phyloP scores from a whole-genome alignment of 2,888 invertebrate species.

The Celastrina argiolus region DNA sequence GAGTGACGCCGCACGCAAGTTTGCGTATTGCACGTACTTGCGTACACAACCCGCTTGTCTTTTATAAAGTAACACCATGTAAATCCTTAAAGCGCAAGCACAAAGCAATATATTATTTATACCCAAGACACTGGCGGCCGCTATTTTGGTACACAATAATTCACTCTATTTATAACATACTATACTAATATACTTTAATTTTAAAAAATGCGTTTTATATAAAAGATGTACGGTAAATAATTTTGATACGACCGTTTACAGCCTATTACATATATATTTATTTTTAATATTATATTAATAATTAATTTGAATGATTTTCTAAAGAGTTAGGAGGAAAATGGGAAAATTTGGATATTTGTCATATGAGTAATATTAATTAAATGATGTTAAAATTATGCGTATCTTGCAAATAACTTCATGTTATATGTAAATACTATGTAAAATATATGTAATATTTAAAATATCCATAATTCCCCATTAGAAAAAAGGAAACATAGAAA shows the following conservation, averaged over 20 bases:
- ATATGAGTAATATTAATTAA: background rate
- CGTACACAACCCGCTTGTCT: too few relatives aligned
- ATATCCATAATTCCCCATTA: constrained; percentile 27
- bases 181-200: too few relatives aligned
- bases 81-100: too few relatives aligned
- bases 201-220: background rate
- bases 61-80: too few relatives aligned
- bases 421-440: background rate
- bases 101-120: too few relatives aligned
- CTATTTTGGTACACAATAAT: too few relatives aligned
- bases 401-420: too few relatives aligned
- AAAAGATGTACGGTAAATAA: background rate
- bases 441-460: background rate
- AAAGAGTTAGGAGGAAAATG: background rate
- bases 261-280: constrained; percentile 11
- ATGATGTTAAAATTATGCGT: background rate
- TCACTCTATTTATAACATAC: too few relatives aligned
- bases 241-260: constrained; percentile 13
- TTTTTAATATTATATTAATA: background rate
- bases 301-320: background rate
- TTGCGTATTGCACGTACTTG: too few relatives aligned
- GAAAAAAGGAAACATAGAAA: constrained; percentile 46
- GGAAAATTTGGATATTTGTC: background rate
- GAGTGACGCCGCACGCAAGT: too few relatives aligned
- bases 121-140: too few relatives aligned